Percentiles rank a stretch among this genome's conserved stretches.
These are phyloP conservation scores for Micromys minutus DNA, from an alignment of 2,113 vertebrate genomes.

Conservation along the genomic window DNA sequence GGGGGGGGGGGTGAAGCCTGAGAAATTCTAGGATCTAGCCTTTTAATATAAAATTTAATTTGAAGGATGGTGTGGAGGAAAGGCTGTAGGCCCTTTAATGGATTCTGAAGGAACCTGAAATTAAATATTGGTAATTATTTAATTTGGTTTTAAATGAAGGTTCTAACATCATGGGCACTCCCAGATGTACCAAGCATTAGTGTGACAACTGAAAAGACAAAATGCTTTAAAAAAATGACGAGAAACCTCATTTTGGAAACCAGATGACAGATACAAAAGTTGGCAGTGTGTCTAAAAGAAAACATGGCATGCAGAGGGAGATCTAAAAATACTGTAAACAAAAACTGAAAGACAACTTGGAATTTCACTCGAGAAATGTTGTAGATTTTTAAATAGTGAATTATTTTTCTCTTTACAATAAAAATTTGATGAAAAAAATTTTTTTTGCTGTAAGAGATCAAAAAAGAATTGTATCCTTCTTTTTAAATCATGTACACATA, in stretches of 20 bases:
- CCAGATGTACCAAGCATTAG: constrained; percentile 68
- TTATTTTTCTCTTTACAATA: constrained; percentile 64
- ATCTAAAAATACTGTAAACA: constrained; percentile 79
- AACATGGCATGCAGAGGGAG: constrained; percentile 69
- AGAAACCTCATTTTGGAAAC: constrained; percentile 75
- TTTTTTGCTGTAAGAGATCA: constrained; percentile 31
- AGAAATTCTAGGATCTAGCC: constrained; percentile 67
- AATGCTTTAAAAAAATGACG: constrained; percentile 74
- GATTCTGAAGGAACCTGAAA: constrained; percentile 66
- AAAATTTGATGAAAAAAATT: constrained; percentile 45
- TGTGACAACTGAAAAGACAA: constrained; percentile 74
- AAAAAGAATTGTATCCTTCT: not conserved
- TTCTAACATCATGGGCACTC: constrained; percentile 60
- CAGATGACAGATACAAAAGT: constrained; percentile 79
- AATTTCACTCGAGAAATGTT: constrained; percentile 76
- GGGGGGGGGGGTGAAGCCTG: constrained; percentile 59
- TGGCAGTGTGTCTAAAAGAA: constrained; percentile 74
- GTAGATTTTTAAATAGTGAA: constrained; percentile 67
- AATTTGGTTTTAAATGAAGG: constrained; percentile 67
- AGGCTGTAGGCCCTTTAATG: constrained; percentile 62
- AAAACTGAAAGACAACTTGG: constrained; percentile 77
- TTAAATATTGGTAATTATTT: constrained; percentile 77
- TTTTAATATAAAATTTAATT: constrained; percentile 77
- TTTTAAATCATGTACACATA: constrained; percentile 2
- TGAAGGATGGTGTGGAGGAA: constrained; percentile 65